A percentile compares a stretch with the other conserved stretches of the same genome.
phyloP scores from a whole-genome alignment of 2,797 vertebrate genomes.

The Bovichtus diacanthus region DNA sequence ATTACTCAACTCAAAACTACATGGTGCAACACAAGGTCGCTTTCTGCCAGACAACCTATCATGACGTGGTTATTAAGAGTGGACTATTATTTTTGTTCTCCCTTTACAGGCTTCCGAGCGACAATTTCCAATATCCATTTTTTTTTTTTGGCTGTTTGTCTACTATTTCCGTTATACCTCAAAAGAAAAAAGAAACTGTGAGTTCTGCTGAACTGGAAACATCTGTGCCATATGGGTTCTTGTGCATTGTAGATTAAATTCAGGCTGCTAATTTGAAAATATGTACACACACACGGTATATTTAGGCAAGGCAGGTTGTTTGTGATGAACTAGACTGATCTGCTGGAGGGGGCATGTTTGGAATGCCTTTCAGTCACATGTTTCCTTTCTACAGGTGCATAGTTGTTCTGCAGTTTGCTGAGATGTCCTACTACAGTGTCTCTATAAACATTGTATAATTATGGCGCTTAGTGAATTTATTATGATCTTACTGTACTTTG shows the following conservation, averaged over 20 bases:
- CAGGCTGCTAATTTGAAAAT: background rate
- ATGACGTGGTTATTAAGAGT: background rate
- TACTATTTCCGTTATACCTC: background rate
- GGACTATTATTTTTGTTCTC: conserved; percentile 8
- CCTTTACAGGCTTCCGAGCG: background rate
- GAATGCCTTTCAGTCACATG: conserved; percentile 41
- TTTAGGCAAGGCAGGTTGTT: background rate
- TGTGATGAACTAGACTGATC: conserved; percentile 31
- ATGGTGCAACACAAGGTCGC: background rate
- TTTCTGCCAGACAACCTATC: background rate
- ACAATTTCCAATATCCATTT: too few relatives aligned
- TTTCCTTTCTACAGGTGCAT: conserved; percentile 45
- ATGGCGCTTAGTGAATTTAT: background rate
- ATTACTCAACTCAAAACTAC: background rate
- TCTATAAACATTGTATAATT: background rate
- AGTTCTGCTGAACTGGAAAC: conserved; percentile 10
- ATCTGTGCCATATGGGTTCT: background rate
- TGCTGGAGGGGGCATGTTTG: conserved; percentile 45
- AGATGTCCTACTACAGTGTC: background rate
- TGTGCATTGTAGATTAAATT: background rate
- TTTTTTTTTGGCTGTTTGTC: background rate
- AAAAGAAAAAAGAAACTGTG: background rate
- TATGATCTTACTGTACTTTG: background rate
- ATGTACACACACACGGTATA: too few relatives aligned
- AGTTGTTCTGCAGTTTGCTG: conserved; percentile 44